Evolutionary conservation across 2,888 invertebrate genomes (phyloP), one percentile per base, ranked within the genome.

Genomic region (Latrodectus hesperus): DNA sequence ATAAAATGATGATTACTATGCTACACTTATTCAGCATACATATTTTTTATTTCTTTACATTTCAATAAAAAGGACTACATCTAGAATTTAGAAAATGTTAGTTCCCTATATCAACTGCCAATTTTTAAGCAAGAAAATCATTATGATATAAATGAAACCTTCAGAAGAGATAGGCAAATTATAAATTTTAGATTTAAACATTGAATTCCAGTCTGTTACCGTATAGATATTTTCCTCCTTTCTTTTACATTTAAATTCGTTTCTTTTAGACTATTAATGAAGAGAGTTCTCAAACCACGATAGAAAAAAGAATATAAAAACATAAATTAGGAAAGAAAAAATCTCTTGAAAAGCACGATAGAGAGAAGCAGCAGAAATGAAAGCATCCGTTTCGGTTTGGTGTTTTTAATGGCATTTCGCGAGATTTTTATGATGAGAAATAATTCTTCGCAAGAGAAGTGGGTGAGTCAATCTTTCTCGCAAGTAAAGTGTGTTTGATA

Each of bases 401-500:
- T 78, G 67, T 81, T 87, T 87, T 87, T 81, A 87, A 87, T 76
- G 81, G 81, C 64, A 38, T 78, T 84, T 70, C 17, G 51, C 76
- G 51, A 64, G 71, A 78, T 84, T 84, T 22, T 84, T 84, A 84
- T 84, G 84, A 84, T 73, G 72, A 84, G 77, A 77, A 84, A 84
- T 78, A 84, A 84, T 84, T 84, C 84, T 72, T 65, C 38, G 49
- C 60, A 22, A 64, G 79, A 80, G 76, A 81, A 81, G 86, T 49
- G 78, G 38, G 79, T 55, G 81, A 81, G 86, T 87, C 86, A 87
- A 87, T 87, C 86, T 86, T 86, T 80, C 72, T 76, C 55, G 86
- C 77, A 77, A 87, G 86, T 87, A 87, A 88, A 88, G 87, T 88
- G 87, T 83, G 82, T 88, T 83, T 88, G 87, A 88, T 88, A 88